phyloP scores from a whole-genome alignment of 2,888 invertebrate genomes.

The Drosophila colorata region DNA sequence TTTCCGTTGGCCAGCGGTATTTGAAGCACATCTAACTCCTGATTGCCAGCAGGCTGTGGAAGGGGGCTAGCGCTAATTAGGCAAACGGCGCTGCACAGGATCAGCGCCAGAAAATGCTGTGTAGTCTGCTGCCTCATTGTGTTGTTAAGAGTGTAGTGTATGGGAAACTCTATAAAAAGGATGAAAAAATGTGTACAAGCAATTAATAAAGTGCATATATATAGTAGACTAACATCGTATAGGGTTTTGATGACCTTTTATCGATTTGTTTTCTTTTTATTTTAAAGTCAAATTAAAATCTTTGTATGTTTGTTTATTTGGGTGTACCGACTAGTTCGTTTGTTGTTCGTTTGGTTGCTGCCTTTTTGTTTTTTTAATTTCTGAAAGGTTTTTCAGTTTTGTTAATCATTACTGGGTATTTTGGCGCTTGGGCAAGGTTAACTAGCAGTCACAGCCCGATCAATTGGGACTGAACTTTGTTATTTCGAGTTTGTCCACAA shows the following conservation, averaged over 20 bases:
- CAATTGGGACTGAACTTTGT: slow-evolving; percentile 29
- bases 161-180: slow-evolving; percentile 19
- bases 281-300: slow-evolving; percentile 17
- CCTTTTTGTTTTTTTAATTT: background rate
- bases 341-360: slow-evolving; percentile 5
- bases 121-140: slow-evolving; percentile 61
- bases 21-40: slow-evolving; percentile 84
- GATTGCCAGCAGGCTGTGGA: slow-evolving; percentile 76
- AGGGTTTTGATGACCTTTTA: slow-evolving; percentile 3
- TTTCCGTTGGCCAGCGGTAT: slow-evolving; percentile 85
- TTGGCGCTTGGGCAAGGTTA: slow-evolving; percentile 27
- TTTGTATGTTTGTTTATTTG: slow-evolving; percentile 13
- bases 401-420: slow-evolving; percentile 15
- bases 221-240: too few relatives aligned
- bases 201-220: background rate
- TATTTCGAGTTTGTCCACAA: slow-evolving; percentile 1
- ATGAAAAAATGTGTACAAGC: background rate
- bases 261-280: slow-evolving; percentile 25
- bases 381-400: slow-evolving; percentile 1
- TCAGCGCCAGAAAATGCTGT: slow-evolving; percentile 63
- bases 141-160: slow-evolving; percentile 13
- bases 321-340: slow-evolving; percentile 8
- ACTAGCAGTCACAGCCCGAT: slow-evolving; percentile 3
- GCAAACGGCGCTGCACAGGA: slow-evolving; percentile 72
- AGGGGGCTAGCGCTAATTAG: slow-evolving; percentile 82